Evolutionary conservation across 2,888 invertebrate species (phyloP), one percentile per base, ranked within the genome.

Genomic region (Phymatocera aterrima): DNA sequence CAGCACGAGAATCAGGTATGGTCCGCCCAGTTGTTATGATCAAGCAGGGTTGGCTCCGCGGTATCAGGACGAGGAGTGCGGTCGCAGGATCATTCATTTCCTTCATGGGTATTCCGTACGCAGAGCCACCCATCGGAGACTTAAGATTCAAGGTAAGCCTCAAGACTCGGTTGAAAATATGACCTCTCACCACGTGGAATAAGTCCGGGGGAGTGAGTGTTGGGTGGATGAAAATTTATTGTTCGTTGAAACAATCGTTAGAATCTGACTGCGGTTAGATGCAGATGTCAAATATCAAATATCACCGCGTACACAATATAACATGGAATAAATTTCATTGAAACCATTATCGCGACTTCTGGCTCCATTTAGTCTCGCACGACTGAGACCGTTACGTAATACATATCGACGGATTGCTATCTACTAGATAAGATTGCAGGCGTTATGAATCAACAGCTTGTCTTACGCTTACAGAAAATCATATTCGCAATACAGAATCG

Each of bases 31-130:
- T 88, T 4, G 84, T 91, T 2, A 81, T 80, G 4, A 83, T 87
- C 2, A 84, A 84, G 46, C 84, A 90, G 40, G 91, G 91, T 4
- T 82, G 82, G 61, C 64, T 91, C 2, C 84, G 82, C 78, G 91
- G 91, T 5, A 82, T 79, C 3, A 78, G 81, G n/a, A 31, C 80
- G 8, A 80, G 83, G 79, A 85, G 85, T 72, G 79, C 85, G 21
- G 77, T 84, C 1, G 88, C 89, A 2, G 80, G 80, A 1, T 79
- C 83, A 28, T 91, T 85, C 79, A 83, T 87, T 3, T 85, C 87
- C 31, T 91, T 90, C 64, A 83, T 83, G 60, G 90, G 89, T 1
- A 88, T 91, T 77, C 91, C 91, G 0, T 91, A 87, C 68, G 91
- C 90, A 2, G 86, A 87, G 60, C 88, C 91, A 5, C 91, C 91